A percentile compares a stretch with the other conserved stretches of the same genome.
These are phyloP conservation scores for Heliconius congener DNA, from an alignment of 1,140 invertebrate species.

Conservation along the genomic window DNA sequence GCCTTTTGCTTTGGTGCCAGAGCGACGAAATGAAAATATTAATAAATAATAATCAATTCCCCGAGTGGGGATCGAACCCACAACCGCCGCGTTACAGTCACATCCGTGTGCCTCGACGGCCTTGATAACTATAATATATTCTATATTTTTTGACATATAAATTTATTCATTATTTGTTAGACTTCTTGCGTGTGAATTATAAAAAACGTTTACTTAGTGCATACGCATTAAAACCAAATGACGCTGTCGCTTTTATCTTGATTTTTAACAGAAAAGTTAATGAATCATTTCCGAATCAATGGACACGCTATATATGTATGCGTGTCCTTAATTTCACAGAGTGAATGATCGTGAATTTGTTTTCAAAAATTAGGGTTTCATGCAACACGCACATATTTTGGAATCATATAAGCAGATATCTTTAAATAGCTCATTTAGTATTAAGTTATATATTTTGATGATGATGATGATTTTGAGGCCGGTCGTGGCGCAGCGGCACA, in stretches of 20 bases:
- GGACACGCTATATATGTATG: constrained; percentile 14
- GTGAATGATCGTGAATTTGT: constrained; percentile 9
- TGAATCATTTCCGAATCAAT: constrained; percentile 15
- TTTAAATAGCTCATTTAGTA: not conserved
- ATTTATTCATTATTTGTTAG: too few relatives aligned
- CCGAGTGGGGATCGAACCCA: too few relatives aligned
- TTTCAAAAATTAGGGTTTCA: constrained; percentile 16
- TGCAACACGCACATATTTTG: constrained; percentile 19
- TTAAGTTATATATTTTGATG: not conserved
- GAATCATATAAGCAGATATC: not conserved
- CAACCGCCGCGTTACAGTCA: too few relatives aligned
- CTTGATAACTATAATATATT: too few relatives aligned
- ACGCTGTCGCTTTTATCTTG: constrained; percentile 15
- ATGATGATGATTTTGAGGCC: not conserved
- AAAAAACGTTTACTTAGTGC: too few relatives aligned
- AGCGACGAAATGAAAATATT: too few relatives aligned
- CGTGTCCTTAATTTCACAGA: constrained; percentile 20
- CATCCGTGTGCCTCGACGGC: too few relatives aligned
- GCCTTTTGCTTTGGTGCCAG: too few relatives aligned
- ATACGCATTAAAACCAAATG: constrained; percentile 7
- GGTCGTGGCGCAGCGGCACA: too few relatives aligned
- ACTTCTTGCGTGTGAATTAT: too few relatives aligned
- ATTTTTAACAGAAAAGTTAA: constrained; percentile 20
- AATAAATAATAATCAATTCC: too few relatives aligned
- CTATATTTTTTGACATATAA: too few relatives aligned